phyloP scores from a whole-genome alignment of 2,888 invertebrate genomes.

The Cremastinae sp. region DNA sequence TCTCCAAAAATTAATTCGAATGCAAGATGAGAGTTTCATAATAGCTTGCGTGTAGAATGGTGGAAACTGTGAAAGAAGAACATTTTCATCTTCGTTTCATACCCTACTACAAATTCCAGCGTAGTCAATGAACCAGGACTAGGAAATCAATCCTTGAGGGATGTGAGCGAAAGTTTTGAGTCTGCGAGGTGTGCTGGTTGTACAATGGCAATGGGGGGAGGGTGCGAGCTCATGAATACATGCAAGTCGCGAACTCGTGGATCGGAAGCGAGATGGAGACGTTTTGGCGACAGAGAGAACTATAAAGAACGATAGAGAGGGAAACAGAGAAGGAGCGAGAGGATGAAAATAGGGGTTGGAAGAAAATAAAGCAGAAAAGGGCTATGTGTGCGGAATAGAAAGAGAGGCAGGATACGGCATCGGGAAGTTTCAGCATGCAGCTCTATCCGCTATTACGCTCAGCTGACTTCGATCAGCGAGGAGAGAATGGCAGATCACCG shows the following conservation, averaged over 20 bases:
- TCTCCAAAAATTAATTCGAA: neutral
- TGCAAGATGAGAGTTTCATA: neutral
- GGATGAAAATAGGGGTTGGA: slow-evolving; percentile 3
- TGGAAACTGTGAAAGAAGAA: neutral
- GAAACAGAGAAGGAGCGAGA: slow-evolving; percentile 13
- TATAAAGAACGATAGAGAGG: slow-evolving; percentile 4
- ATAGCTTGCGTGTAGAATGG: neutral
- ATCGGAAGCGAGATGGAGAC: slow-evolving; percentile 49
- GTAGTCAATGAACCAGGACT: slow-evolving; percentile 48
- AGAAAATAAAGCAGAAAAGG: slow-evolving; percentile 33
- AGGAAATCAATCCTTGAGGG: slow-evolving; percentile 45
- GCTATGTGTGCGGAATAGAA: slow-evolving; percentile 54
- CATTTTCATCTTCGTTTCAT: neutral
- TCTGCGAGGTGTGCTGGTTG: slow-evolving; percentile 37
- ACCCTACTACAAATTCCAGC: slow-evolving; percentile 13
- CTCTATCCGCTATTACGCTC: slow-evolving; percentile 67
- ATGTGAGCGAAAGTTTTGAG: slow-evolving; percentile 54
- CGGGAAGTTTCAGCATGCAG: slow-evolving; percentile 59
- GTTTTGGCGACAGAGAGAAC: slow-evolving; percentile 24
- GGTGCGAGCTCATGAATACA: slow-evolving; percentile 71
- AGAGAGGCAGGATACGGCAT: slow-evolving; percentile 62
- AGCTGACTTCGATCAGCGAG: slow-evolving; percentile 78
- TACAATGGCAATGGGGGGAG: slow-evolving; percentile 52
- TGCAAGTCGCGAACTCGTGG: slow-evolving; percentile 71
- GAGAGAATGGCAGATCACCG: slow-evolving; percentile 9